Base-by-base conservation (phyloP, 37 sponge, comb jelly and placozoan species). In the Trichoplax adhaerens region DNA sequence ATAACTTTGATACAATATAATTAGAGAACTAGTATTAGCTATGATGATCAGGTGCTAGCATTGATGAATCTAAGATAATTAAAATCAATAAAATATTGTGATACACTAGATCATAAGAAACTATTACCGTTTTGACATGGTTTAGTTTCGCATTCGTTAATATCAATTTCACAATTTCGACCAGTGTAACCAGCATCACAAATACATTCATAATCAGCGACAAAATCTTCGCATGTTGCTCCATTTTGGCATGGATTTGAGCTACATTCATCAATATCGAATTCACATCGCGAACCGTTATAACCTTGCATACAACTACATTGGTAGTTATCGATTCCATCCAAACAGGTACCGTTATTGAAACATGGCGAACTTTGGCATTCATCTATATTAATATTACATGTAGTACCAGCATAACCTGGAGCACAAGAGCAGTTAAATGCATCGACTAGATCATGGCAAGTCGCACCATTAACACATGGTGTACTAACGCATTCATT, bases 191-290 rank as follows among this genome's bases (percentile, higher is more conserved):
- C 66, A 55, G 67, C 57, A 1, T 3, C 66, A 74, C 80, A 79
- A 7, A 6, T 61, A 74, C 80, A 79, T 0, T 74, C 58, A 62
- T 51, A 79, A 48, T 2, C 56, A 56, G 73, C 68, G 1, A 79
- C 58, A 47, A 60, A 74, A 65, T 56, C 70, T 48, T 0, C 65
- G 59, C 82, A 81, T 0, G 74, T 79, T 46, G 66, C 84, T 6
- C 73, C 78, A 52, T 85, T 84, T 50, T 56, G 52, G 71, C 88
- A 87, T 1, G 88, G 82, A 60, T 65, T 58, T 2, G 12, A 51
- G 51, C 8, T 8, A 47, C 84, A 84, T 53, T 84, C 66, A 49
- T 87, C 75, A 55, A 87, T 77, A 53, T 74, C 73, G 0, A 50
- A 3, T 1, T 68, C 70, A 76, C 87, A 87, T 58, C 54, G 59